These are phyloP conservation scores for Geopemphigus sp. DNA, from an alignment of 1,140 invertebrate genomes.

Conservation along the genomic window DNA sequence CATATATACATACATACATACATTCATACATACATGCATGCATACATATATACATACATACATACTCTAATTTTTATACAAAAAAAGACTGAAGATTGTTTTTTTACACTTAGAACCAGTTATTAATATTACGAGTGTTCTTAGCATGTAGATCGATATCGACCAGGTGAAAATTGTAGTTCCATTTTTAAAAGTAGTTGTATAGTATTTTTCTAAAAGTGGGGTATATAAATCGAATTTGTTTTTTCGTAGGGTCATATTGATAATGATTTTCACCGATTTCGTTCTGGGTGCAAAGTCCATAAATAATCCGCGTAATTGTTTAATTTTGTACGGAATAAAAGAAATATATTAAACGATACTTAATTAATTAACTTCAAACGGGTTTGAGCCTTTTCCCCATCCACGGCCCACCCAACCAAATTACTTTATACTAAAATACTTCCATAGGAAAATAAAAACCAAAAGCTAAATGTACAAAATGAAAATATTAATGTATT, in stretches of 20 bases:
- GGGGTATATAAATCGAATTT: slow-evolving; percentile 46
- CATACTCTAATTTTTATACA: slow-evolving; percentile 29
- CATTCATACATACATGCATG: too few species aligned
- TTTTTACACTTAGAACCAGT: slow-evolving; percentile 44
- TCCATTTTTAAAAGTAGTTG: slow-evolving; percentile 45
- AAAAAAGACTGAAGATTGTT: slow-evolving; percentile 46
- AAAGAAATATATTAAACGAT: neutral
- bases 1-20: too few species aligned
- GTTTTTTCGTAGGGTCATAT: slow-evolving; percentile 30
- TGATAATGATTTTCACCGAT: slow-evolving; percentile 20
- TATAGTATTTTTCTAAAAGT: slow-evolving; percentile 49
- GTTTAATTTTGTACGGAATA: slow-evolving; percentile 1
- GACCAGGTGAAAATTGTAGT: slow-evolving; percentile 33
- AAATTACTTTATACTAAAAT: slow-evolving; percentile 25
- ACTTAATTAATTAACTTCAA: slow-evolving; percentile 7
- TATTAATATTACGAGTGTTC: slow-evolving; percentile 34
- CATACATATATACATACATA: slow-evolving; percentile 4
- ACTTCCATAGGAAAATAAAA: slow-evolving; percentile 7
- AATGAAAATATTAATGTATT: slow-evolving; percentile 23
- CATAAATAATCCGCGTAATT: neutral
- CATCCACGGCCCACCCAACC: neutral
- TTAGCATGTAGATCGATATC: slow-evolving; percentile 34
- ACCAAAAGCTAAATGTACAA: slow-evolving; percentile 33
- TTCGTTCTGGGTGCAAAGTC: neutral
- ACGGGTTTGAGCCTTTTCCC: neutral